Conservation (phyloP, 35 echinoderm and acorn worm species). For the Patiria miniata region DNA sequence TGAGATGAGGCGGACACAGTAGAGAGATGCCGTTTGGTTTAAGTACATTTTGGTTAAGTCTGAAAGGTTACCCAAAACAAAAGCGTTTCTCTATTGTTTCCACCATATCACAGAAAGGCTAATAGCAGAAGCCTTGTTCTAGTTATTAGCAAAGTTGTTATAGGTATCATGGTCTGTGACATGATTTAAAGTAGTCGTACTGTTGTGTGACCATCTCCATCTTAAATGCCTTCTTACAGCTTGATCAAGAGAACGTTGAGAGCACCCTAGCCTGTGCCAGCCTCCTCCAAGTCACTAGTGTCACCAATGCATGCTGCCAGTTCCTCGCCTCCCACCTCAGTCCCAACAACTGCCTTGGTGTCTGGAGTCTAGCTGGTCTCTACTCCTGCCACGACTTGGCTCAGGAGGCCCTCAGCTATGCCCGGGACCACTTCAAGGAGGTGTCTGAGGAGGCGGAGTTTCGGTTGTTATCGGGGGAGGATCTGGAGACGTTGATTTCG, state of each 20-base stretch:
- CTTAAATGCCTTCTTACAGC: background rate
- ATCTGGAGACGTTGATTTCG: background rate
- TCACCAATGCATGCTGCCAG: constrained; percentile 31
- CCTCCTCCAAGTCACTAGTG: constrained; percentile 35
- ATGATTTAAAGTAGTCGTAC: too few relatives aligned
- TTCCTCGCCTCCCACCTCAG: constrained; percentile 18
- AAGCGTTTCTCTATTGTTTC: too few relatives aligned
- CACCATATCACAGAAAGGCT: too few relatives aligned
- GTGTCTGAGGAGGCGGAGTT: constrained; percentile 35
- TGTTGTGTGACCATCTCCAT: too few relatives aligned
- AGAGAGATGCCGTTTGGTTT: too few relatives aligned
- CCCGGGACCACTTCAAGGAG: constrained; percentile 31
- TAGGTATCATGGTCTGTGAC: too few relatives aligned
- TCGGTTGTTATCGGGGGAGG: background rate
- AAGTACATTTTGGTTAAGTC: too few relatives aligned
- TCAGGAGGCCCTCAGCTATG: background rate
- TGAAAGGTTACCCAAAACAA: too few relatives aligned
- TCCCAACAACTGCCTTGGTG: constrained; percentile 35
- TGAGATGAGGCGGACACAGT: too few relatives aligned
- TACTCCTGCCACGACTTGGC: constrained; percentile 39
- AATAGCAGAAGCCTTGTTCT: too few relatives aligned
- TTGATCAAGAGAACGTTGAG: constrained; percentile 24
- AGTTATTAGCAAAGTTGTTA: too few relatives aligned
- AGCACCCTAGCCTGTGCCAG: constrained; percentile 23
- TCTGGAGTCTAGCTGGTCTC: constrained; percentile 19